These are phyloP conservation scores for Drosophila siamana DNA, from an alignment of 2,888 invertebrate species.

Conservation along the genomic window DNA sequence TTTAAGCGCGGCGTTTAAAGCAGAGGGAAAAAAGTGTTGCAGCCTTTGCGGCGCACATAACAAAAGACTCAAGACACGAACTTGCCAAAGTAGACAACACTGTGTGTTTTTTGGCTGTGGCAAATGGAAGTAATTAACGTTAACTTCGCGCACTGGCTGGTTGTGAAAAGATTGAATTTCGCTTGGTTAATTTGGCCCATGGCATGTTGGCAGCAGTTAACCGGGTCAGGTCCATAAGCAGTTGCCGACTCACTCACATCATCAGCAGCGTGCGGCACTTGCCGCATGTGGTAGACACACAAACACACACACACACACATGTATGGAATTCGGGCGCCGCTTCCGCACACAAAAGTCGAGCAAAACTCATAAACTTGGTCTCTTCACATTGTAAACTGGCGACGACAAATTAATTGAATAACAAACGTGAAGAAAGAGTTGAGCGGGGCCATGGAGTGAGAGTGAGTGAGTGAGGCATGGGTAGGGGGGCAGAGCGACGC, in stretches of 20 bases:
- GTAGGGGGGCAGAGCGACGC: not conserved
- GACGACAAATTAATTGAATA: constrained; percentile 65
- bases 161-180: constrained; percentile 34
- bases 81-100: constrained; percentile 32
- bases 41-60: constrained; percentile 36
- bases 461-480: not conserved
- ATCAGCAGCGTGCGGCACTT: constrained; percentile 12
- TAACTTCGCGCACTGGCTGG: not conserved
- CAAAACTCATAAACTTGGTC: constrained; percentile 51
- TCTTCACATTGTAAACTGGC: constrained; percentile 26
- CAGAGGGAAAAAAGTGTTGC: constrained; percentile 19
- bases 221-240: constrained; percentile 50
- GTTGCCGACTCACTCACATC: constrained; percentile 39
- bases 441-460: not conserved
- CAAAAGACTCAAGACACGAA: constrained; percentile 62
- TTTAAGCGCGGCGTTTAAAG: not conserved
- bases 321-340: constrained; percentile 33
- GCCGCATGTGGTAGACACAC: constrained; percentile 26
- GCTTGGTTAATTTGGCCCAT: constrained; percentile 16
- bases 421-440: constrained; percentile 3
- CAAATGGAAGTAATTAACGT: not conserved
- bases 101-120: no score
- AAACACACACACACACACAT: not conserved
- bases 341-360: constrained; percentile 48
- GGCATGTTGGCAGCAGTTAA: constrained; percentile 34